Base-by-base conservation (phyloP, 2,113 vertebrate genomes). In the Microcebus murinus region DNA sequence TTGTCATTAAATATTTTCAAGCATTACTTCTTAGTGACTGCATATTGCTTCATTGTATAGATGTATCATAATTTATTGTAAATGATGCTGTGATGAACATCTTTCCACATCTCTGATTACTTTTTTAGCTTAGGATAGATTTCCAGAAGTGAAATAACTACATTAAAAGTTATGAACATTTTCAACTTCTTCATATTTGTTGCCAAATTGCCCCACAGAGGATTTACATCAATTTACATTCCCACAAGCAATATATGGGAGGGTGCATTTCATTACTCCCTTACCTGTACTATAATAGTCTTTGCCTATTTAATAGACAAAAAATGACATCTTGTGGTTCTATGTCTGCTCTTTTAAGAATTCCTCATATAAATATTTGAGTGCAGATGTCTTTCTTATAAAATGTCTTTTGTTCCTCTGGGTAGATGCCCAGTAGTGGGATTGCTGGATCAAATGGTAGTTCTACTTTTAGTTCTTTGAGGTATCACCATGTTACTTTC, bases 101-200 rank as follows among this genome's bases (percentile, higher is more conserved):
- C 27, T 83, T 76, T 92, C 27, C 86, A 88, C 20, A 79, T 63
- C 25, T 95, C 50, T 81, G n/a, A 76, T 61, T 45, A 61, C 52
- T 82, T 87, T 89, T 93, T 92, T 36, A 87, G 39, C 31, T 52
- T 89, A 81, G 23, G 45, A 79, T 52, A 71, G 34, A 92, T 83
- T 92, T 95, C 39, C 55, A 74, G 42, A 95, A 93, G 20, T 93
- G 45, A 29, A 95, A 74, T 92, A 79, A 67, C 8, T 79, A n/a
- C 29, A n/a, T 95, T 6, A 76, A 68, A 90, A 85, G 2, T 39
- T 86, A 86, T 48, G 15, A 74, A 63, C 2, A 34, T 59, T 61
- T 91, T 36, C 6, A 50, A 0, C 70, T 12, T 79, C 52, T 84
- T 90, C 18, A 31, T 86, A 86, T 91, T 63, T 95, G 50, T 94